Percentiles rank a stretch among this genome's conserved stretches.
phyloP scores from a whole-genome alignment of 1,140 invertebrate genomes.

The Laodelphax striatellus region DNA sequence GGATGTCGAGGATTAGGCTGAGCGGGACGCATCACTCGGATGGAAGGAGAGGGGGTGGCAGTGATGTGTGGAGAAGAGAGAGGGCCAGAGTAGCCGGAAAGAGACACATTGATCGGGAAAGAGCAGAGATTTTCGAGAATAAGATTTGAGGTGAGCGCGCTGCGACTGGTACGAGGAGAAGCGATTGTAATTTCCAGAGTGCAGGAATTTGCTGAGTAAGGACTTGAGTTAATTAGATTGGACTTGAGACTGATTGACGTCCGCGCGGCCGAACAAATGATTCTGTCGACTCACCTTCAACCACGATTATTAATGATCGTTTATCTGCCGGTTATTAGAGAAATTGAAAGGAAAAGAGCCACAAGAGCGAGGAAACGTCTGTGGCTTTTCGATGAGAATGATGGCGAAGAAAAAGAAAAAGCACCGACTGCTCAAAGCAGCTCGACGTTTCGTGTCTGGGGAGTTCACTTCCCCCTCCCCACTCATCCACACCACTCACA shows the following conservation, averaged over 20 bases:
- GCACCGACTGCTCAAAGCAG: background rate
- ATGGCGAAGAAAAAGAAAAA: background rate
- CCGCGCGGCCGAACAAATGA: background rate
- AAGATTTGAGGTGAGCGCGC: no score
- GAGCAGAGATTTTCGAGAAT: no score
- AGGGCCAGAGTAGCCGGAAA: no score
- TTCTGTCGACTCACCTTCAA: constrained; percentile 1
- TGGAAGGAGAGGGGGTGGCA: no score
- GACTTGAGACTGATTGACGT: constrained; percentile 1
- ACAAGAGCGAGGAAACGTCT: background rate
- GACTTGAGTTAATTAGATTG: constrained; percentile 4
- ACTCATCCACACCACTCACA: no score
- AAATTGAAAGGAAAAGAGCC: constrained; percentile 1
- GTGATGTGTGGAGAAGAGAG: no score
- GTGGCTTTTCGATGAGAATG: no score
- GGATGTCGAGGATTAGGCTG: no score
- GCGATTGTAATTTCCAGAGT: constrained; percentile 1
- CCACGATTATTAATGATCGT: constrained; percentile 2
- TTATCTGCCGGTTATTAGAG: background rate
- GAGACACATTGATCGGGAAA: no score
- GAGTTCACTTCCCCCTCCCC: no score
- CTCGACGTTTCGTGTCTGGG: background rate
- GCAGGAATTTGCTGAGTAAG: constrained; percentile 1
- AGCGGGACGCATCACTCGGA: no score
- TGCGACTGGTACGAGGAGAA: background rate